Conservation (phyloP, 2,113 vertebrate genomes). For the Pluvianellus socialis region DNA sequence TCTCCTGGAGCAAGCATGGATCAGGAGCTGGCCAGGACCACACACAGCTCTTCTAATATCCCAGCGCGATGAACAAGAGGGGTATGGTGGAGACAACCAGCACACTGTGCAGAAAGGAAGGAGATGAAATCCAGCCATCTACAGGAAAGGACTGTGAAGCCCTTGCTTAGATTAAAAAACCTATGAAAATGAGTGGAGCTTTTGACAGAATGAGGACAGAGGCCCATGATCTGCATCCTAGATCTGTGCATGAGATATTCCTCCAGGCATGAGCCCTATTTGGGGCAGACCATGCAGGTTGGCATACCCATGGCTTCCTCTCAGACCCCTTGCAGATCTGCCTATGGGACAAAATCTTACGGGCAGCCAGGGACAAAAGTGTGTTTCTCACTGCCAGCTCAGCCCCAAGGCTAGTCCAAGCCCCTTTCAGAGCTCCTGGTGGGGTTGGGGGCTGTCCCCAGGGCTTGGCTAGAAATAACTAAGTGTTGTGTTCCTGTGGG, state of each 20-base stretch:
- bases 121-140: background rate
- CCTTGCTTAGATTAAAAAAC: background rate
- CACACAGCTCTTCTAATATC: slow-evolving; percentile 32
- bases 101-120: background rate
- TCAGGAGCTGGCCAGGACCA: slow-evolving; percentile 37
- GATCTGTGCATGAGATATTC: background rate
- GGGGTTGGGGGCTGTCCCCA: background rate
- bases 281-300: background rate
- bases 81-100: slow-evolving; percentile 1
- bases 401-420: background rate
- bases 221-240: background rate
- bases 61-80: background rate
- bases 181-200: background rate
- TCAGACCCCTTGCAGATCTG: background rate
- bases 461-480: background rate
- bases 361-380: background rate
- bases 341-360: background rate
- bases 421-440: background rate
- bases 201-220: background rate
- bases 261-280: background rate
- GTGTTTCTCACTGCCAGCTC: background rate
- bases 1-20: slow-evolving; percentile 21
- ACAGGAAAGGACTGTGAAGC: background rate
- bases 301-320: background rate
- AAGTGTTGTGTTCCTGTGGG: background rate